Evolutionary conservation across 2,888 invertebrate genomes (phyloP).

Genomic region (Cynaeus angustus): DNA sequence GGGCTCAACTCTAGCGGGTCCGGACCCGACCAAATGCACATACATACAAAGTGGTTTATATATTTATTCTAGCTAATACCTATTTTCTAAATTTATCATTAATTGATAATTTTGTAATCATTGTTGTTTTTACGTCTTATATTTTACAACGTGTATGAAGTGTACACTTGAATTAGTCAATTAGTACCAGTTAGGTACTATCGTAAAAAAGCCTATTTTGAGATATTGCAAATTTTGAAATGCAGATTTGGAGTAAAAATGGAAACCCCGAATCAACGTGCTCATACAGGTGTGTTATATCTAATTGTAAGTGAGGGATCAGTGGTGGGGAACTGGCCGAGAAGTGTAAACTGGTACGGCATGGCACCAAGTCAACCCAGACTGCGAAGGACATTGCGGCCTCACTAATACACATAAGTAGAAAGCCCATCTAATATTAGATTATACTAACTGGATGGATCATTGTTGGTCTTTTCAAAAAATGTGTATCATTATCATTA

Average conservation of each 20-base stretch:
- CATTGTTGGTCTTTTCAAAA: constrained; percentile 32
- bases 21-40: too few species aligned
- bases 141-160: too few species aligned
- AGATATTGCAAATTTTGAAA: neutral
- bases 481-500: too few species aligned
- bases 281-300: constrained; percentile 50
- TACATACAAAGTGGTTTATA: too few species aligned
- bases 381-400: constrained; percentile 60
- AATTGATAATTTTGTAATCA: too few species aligned
- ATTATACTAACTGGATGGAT: constrained; percentile 39
- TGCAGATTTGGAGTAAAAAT: constrained; percentile 16
- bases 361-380: constrained; percentile 63
- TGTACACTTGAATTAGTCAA: too few species aligned
- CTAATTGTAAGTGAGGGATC: constrained; percentile 34
- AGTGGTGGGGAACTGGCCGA: constrained; percentile 60
- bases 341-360: constrained; percentile 63
- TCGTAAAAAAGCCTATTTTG: too few species aligned
- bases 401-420: constrained; percentile 42
- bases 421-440: constrained; percentile 43
- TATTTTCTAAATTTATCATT: too few species aligned
- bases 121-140: too few species aligned
- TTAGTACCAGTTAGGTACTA: too few species aligned
- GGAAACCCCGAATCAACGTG: constrained; percentile 43
- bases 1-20: too few species aligned
- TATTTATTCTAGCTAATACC: too few species aligned